Percentiles rank a stretch among this genome's conserved stretches.
phyloP scores from a whole-genome alignment of 1,140 invertebrate species.

The Eufriesea mexicana region DNA sequence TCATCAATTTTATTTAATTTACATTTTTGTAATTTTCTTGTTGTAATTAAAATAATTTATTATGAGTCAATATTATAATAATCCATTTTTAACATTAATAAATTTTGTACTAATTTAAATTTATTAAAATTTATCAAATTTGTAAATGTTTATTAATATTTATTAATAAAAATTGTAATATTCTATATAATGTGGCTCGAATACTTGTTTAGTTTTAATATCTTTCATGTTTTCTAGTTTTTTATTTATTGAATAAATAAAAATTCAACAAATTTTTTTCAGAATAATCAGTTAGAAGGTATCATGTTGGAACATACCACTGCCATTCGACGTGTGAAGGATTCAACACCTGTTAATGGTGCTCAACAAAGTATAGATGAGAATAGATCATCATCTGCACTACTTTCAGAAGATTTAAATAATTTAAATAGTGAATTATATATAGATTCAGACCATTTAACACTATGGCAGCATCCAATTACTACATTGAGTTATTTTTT shows the following conservation, averaged over 20 bases:
- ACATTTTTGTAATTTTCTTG: not conserved
- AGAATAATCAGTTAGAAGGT: conserved; percentile 74
- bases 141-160: not conserved
- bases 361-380: conserved; percentile 64
- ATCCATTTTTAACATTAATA: not conserved
- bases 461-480: conserved; percentile 93
- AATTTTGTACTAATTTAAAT: not conserved
- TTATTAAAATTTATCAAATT: not conserved
- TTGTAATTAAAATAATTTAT: not conserved
- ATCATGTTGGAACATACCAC: conserved; percentile 76
- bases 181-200: not conserved
- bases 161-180: not conserved
- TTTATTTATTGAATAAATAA: conserved; percentile 1
- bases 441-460: conserved; percentile 86
- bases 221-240: conserved; percentile 7
- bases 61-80: not conserved
- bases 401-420: conserved; percentile 52
- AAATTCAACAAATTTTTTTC: conserved; percentile 33
- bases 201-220: not conserved
- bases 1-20: not conserved
- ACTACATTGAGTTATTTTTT: conserved; percentile 92
- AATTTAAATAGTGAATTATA: conserved; percentile 59
- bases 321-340: conserved; percentile 75
- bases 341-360: conserved; percentile 74
- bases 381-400: conserved; percentile 48